These are phyloP conservation scores for Epicampocera succincta DNA, from an alignment of 2,888 invertebrate species.

Conservation along the genomic window DNA sequence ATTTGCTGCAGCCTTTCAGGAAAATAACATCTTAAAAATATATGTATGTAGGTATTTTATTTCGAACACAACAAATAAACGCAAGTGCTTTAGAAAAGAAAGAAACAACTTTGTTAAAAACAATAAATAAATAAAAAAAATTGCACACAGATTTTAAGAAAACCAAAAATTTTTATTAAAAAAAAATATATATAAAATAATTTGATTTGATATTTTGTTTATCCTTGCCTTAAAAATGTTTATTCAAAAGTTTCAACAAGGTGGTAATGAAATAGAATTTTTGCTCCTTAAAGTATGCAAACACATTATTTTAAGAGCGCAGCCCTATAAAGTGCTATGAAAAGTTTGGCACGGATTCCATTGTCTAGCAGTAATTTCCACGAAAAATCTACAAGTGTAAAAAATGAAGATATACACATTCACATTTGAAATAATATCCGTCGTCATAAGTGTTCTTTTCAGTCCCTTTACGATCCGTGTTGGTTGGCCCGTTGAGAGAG, in stretches of 20 bases:
- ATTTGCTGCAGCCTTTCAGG: slow-evolving; percentile 56
- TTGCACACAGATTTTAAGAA: slow-evolving; percentile 1
- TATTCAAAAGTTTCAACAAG: slow-evolving; percentile 49
- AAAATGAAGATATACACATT: too few species aligned
- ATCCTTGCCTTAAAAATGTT: slow-evolving; percentile 39
- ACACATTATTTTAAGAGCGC: neutral
- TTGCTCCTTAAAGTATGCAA: neutral
- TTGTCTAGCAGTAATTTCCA: slow-evolving; percentile 47
- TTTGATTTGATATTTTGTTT: slow-evolving; percentile 3
- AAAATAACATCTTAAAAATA: slow-evolving; percentile 24
- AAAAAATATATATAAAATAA: slow-evolving; percentile 1
- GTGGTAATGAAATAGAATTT: neutral
- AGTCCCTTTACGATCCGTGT: too few species aligned
- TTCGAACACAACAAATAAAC: slow-evolving; percentile 43
- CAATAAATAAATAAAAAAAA: neutral
- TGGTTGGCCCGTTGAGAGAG: too few species aligned
- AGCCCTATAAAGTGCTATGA: slow-evolving; percentile 3
- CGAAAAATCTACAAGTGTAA: too few species aligned
- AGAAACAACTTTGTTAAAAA: slow-evolving; percentile 36
- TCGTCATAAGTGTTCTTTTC: too few species aligned
- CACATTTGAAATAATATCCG: too few species aligned
- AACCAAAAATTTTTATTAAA: neutral
- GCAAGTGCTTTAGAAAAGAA: slow-evolving; percentile 31
- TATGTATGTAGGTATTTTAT: slow-evolving; percentile 4
- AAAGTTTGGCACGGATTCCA: neutral